Evolutionary conservation across 2,113 vertebrate species (phyloP).

Genomic region (Puma concolor): DNA sequence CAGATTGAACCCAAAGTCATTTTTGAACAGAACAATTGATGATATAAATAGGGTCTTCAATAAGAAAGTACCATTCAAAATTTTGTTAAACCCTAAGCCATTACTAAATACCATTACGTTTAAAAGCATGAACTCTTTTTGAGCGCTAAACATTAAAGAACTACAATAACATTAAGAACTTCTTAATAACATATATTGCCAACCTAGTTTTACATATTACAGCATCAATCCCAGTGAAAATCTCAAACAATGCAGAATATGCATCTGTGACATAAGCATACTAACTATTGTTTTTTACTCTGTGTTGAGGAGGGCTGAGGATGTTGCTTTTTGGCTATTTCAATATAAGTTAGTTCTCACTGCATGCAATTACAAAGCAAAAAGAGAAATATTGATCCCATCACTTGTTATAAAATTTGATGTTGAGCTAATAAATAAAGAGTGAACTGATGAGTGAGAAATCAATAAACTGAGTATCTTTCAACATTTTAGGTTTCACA

Average conservation of each 20-base stretch:
- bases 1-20: neutral
- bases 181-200: neutral
- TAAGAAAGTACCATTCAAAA: neutral
- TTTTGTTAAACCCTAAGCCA: neutral
- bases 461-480: slow-evolving; percentile 78
- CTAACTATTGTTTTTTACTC: neutral
- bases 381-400: slow-evolving; percentile 83
- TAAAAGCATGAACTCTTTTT: neutral
- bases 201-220: neutral
- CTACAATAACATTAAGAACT: neutral
- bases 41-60: neutral
- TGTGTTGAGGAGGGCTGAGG: neutral
- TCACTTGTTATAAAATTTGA: slow-evolving; percentile 82
- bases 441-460: slow-evolving; percentile 83
- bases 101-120: neutral
- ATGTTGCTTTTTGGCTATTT: neutral
- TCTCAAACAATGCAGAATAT: neutral
- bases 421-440: slow-evolving; percentile 83
- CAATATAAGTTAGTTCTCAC: slow-evolving; percentile 13
- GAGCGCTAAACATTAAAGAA: neutral
- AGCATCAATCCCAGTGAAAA: neutral
- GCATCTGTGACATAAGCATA: neutral
- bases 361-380: neutral
- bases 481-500: slow-evolving; percentile 57
- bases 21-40: neutral